A percentile compares a stretch with the other conserved stretches of the same genome.
These are phyloP conservation scores for Xiphias gladius DNA, from an alignment of 2,113 vertebrate genomes.

Conservation along the genomic window DNA sequence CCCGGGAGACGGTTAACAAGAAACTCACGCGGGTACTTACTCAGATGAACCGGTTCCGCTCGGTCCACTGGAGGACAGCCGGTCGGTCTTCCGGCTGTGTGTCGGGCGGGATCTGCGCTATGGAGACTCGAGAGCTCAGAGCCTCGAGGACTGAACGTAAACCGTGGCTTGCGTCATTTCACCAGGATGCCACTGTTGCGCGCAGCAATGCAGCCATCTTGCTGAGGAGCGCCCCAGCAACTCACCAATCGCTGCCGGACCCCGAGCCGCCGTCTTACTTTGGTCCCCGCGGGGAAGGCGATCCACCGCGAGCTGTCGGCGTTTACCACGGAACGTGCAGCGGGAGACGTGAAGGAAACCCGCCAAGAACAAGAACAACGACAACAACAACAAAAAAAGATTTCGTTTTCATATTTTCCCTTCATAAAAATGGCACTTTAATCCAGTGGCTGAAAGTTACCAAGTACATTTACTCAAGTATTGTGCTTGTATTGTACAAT, in stretches of 20 bases:
- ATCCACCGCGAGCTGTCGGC: not conserved
- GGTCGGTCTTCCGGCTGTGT: slow-evolving; percentile 71
- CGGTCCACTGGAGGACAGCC: slow-evolving; percentile 77
- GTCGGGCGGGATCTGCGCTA: slow-evolving; percentile 78
- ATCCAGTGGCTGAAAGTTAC: not conserved
- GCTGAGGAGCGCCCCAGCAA: slow-evolving; percentile 62
- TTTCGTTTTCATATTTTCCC: not conserved
- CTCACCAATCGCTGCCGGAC: slow-evolving; percentile 56
- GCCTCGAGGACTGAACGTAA: slow-evolving; percentile 72
- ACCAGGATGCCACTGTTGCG: slow-evolving; percentile 77
- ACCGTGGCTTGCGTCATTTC: slow-evolving; percentile 81
- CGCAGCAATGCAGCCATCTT: slow-evolving; percentile 84
- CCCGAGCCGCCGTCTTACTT: slow-evolving; percentile 18
- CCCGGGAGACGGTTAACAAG: slow-evolving; percentile 9
- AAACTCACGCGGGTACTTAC: slow-evolving; percentile 73
- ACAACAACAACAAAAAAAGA: not conserved
- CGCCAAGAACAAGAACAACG: too few relatives aligned
- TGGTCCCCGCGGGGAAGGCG: slow-evolving; percentile 1
- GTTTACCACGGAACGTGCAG: not conserved
- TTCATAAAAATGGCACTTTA: not conserved
- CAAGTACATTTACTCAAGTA: not conserved
- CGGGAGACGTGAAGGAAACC: not conserved
- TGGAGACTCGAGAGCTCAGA: slow-evolving; percentile 67
- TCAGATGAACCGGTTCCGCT: slow-evolving; percentile 80
- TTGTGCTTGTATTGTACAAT: not conserved